A percentile compares a stretch with the other conserved stretches of the same genome.
phyloP scores from a whole-genome alignment of 2,113 vertebrate species.

The Rafetus swinhoei region DNA sequence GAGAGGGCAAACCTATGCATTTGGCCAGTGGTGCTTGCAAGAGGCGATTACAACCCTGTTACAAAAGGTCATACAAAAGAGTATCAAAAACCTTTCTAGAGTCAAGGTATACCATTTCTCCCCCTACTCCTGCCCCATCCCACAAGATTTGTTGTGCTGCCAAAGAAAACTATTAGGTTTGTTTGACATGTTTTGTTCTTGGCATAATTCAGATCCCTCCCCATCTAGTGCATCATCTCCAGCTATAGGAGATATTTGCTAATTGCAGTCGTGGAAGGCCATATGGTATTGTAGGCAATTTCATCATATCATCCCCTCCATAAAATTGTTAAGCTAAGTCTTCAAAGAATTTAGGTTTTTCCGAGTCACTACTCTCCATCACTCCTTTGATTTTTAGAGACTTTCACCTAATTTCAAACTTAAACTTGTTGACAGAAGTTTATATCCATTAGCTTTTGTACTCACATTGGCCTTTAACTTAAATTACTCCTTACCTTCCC shows the following conservation, averaged over 20 bases:
- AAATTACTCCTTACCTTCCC: not conserved
- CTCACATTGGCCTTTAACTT: not conserved
- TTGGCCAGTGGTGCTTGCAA: no score
- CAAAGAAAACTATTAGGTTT: no score
- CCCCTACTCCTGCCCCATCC: no score
- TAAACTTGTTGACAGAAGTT: not conserved
- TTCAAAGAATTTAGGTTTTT: not conserved
- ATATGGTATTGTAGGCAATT: not conserved
- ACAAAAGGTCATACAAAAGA: no score
- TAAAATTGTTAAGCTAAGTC: not conserved
- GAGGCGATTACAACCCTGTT: no score
- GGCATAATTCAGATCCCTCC: not conserved
- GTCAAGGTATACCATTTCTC: no score
- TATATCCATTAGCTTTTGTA: not conserved
- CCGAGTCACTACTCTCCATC: not conserved
- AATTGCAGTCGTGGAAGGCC: not conserved
- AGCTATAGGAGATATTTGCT: not conserved
- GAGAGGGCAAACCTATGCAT: no score
- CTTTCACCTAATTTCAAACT: not conserved
- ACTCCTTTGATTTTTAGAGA: not conserved
- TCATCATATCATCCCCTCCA: not conserved
- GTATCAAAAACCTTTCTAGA: no score
- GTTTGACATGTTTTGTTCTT: no score
- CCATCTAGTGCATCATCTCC: not conserved
- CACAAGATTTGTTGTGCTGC: no score